phyloP scores from a whole-genome alignment of 1,140 invertebrate genomes.

The Hermetia illucens region DNA sequence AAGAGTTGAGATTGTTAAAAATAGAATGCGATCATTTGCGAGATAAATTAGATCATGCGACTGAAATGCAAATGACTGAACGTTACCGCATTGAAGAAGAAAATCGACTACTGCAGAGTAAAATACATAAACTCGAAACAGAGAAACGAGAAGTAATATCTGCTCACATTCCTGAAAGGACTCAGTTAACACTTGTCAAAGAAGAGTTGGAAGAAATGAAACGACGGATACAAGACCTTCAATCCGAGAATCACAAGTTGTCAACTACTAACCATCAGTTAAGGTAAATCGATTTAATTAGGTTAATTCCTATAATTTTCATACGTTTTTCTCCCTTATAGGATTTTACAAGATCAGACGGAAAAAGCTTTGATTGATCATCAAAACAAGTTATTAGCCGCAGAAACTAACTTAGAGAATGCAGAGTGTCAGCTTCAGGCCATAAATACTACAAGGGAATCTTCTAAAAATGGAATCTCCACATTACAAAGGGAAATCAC shows the following conservation, averaged over 20 bases:
- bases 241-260: constrained; percentile 13
- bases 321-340: constrained; percentile 4
- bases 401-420: constrained; percentile 17
- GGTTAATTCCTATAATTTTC: neutral
- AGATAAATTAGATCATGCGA: constrained; percentile 16
- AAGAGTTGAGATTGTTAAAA: constrained; percentile 21
- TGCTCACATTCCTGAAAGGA: constrained; percentile 17
- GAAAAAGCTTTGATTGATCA: constrained; percentile 22
- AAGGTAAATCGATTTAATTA: constrained; percentile 9
- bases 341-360: constrained; percentile 25
- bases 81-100: constrained; percentile 14
- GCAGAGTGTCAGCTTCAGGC: constrained; percentile 16
- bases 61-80: constrained; percentile 19
- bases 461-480: constrained; percentile 13
- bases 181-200: constrained; percentile 16
- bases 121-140: constrained; percentile 16
- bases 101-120: constrained; percentile 14
- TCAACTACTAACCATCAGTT: constrained; percentile 17
- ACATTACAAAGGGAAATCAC: constrained; percentile 17
- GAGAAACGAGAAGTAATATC: constrained; percentile 20
- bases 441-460: constrained; percentile 19
- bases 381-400: constrained; percentile 17
- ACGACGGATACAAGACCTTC: constrained; percentile 9
- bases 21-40: constrained; percentile 20
- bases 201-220: constrained; percentile 19